These are phyloP conservation scores for Ctenopoma kingsleyae DNA, from an alignment of 2,797 vertebrate species.

Conservation along the genomic window DNA sequence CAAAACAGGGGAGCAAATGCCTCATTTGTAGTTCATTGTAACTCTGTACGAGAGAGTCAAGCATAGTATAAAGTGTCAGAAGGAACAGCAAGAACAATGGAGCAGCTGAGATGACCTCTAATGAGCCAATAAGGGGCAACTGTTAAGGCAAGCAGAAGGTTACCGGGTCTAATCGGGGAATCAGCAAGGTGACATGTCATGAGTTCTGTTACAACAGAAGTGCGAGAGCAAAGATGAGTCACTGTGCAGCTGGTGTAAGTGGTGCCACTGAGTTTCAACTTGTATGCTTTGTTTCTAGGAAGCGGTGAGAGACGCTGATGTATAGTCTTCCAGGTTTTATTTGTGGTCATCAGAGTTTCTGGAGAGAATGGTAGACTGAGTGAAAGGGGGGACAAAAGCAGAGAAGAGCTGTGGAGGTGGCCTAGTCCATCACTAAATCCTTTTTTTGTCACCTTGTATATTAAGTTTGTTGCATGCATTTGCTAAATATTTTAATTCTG, in stretches of 20 bases:
- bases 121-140: constrained; percentile 35
- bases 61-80: not conserved
- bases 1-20: no score
- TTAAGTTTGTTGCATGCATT: not conserved
- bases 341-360: constrained; percentile 23
- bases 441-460: constrained; percentile 20
- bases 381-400: not conserved
- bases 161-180: constrained; percentile 22
- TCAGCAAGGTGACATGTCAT: not conserved
- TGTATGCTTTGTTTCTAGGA: constrained; percentile 6
- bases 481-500: not conserved
- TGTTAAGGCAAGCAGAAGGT: constrained; percentile 28
- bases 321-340: constrained; percentile 38
- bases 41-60: not conserved
- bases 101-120: constrained; percentile 22
- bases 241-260: constrained; percentile 10
- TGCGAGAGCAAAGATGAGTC: constrained; percentile 3
- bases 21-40: not conserved
- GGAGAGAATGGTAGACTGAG: not conserved
- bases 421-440: constrained; percentile 31
- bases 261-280: not conserved
- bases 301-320: not conserved
- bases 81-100: not conserved
- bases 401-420: constrained; percentile 12
- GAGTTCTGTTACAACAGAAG: not conserved